phyloP scores from a whole-genome alignment of 2,113 vertebrate species.

The Peromyscus californicus region DNA sequence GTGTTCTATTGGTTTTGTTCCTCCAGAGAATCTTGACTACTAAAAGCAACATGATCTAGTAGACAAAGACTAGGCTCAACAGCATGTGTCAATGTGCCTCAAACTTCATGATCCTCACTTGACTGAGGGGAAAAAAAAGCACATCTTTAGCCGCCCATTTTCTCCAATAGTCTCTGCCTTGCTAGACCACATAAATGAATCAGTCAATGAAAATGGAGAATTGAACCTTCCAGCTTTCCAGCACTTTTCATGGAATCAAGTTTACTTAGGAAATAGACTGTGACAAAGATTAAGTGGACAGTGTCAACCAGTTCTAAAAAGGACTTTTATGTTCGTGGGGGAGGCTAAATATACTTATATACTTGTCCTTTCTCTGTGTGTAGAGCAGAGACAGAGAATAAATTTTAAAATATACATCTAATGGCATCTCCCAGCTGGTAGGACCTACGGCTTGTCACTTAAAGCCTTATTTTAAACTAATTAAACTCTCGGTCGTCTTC shows the following conservation, averaged over 20 bases:
- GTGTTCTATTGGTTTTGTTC: not conserved
- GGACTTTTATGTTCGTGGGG: not conserved
- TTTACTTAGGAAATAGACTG: slow-evolving; percentile 25
- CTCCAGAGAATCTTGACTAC: not conserved
- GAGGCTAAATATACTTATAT: slow-evolving; percentile 10
- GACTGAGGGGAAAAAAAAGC: not conserved
- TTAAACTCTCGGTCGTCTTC: slow-evolving; percentile 64
- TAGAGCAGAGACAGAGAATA: not conserved
- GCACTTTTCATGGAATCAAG: slow-evolving; percentile 52
- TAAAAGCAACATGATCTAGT: not conserved
- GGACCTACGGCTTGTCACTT: slow-evolving; percentile 32
- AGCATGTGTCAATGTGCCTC: not conserved
- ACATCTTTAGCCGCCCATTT: not conserved
- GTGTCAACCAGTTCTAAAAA: slow-evolving; percentile 54
- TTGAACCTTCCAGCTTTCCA: not conserved
- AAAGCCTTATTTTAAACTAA: slow-evolving; percentile 73
- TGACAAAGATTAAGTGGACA: slow-evolving; percentile 54
- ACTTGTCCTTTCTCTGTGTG: not conserved
- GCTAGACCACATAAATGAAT: not conserved
- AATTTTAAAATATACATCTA: slow-evolving; percentile 66
- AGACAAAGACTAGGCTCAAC: not conserved
- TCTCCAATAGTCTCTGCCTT: not conserved
- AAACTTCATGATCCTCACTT: not conserved
- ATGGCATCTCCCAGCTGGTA: slow-evolving; percentile 54
- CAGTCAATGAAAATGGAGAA: slow-evolving; percentile 31